Conservation (phyloP, 2,888 invertebrate genomes). For the Cotesia congregata region DNA sequence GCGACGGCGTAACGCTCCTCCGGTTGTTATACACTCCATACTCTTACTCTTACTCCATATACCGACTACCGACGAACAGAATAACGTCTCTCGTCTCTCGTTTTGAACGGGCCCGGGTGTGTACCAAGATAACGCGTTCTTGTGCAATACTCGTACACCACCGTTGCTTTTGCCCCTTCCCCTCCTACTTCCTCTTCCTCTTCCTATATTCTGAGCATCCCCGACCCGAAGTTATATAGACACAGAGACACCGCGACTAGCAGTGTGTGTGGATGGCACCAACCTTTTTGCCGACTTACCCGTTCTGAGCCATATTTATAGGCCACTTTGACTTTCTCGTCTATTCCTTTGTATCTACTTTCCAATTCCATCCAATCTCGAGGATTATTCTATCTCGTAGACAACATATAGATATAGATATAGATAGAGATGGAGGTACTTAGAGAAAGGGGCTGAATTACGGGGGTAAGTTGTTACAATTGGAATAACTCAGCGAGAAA, state of each 20-base stretch:
- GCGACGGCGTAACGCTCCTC: slow-evolving; percentile 52
- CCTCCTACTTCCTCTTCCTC: slow-evolving; percentile 19
- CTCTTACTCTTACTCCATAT: slow-evolving; percentile 27
- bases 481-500: too few species aligned
- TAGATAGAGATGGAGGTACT: slow-evolving; percentile 1
- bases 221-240: neutral
- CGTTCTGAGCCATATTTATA: slow-evolving; percentile 41
- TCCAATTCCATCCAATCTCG: slow-evolving; percentile 43
- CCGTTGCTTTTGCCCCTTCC: neutral
- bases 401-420: slow-evolving; percentile 2
- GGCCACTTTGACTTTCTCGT: slow-evolving; percentile 43
- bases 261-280: slow-evolving; percentile 9
- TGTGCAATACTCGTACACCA: slow-evolving; percentile 47
- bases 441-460: too few species aligned
- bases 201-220: slow-evolving; percentile 5
- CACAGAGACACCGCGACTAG: slow-evolving; percentile 6
- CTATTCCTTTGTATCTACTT: slow-evolving; percentile 40
- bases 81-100: slow-evolving; percentile 30
- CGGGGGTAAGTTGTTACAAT: too few species aligned
- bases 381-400: slow-evolving; percentile 31
- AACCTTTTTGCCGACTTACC: slow-evolving; percentile 38
- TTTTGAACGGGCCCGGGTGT: slow-evolving; percentile 47
- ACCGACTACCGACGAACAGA: slow-evolving; percentile 39
- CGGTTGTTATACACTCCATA: neutral
- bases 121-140: slow-evolving; percentile 55